Evolutionary conservation across 2,888 invertebrate genomes (phyloP), one percentile per base, ranked within the genome.

Genomic region (Bombylius major): DNA sequence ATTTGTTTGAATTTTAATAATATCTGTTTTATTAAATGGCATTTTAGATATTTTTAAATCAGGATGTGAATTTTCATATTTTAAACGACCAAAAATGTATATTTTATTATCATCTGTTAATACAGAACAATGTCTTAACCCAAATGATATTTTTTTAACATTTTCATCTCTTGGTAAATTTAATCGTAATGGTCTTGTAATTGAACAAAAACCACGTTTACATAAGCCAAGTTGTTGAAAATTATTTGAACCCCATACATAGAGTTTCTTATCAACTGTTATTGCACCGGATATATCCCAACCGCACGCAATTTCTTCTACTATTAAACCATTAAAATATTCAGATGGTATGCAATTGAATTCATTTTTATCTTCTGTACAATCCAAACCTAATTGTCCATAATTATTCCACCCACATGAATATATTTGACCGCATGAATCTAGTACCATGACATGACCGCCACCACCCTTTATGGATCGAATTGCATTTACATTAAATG

Each of bases 221-320:
- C 77, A 80, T 39, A 85, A 74, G 13, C 89, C 89, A 54, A 90
- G 73, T 67, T 90, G 89, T 31, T 88, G 86, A 68, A 83, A 83
- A 59, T 78, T 77, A 70, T 90, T 90, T 32, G 88, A 87, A 6
- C 93, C 92, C 91, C 91, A 92, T 4, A 85, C 83, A 73, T 83
- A 85, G 4, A 91, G 70, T 55, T 80, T 78, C 51, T 84, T 81
- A 60, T 82, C 79, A 65, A 80, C 78, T 33, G 86, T 82, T 31
- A 89, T 77, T 47, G 84, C 89, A 62, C 86, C 83, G 56, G 87
- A 87, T 61, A 83, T 83, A 67, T 89, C 87, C 89, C 89, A 89
- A n/a, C 89, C 89, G 63, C 87, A 86, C 44, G 82, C 80, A 57
- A 89, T 76, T 61, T 81, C 79, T 54, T 76, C 77, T 60, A 88